These are phyloP conservation scores for Phainopepla nitens DNA, from an alignment of 2,113 vertebrate species.

Conservation along the genomic window DNA sequence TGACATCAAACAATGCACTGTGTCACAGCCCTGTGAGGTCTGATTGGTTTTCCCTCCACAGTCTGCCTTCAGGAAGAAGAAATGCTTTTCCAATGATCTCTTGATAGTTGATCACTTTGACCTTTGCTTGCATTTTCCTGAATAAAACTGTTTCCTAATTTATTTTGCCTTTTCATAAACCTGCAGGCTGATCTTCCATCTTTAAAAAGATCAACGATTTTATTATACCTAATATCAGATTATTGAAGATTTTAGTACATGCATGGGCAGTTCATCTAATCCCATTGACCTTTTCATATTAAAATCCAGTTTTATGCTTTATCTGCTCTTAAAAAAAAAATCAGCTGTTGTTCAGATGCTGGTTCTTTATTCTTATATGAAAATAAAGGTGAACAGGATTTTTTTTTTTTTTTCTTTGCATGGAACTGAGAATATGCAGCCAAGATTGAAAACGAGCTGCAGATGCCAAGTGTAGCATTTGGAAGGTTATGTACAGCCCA, in stretches of 20 bases:
- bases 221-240: slow-evolving; percentile 44
- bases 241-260: slow-evolving; percentile 33
- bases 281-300: slow-evolving; percentile 50
- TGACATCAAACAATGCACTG: background rate
- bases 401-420: background rate
- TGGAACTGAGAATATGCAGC: background rate
- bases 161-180: slow-evolving; percentile 37
- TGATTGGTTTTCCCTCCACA: background rate
- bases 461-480: fast-evolving
- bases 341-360: background rate
- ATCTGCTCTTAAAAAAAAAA: background rate
- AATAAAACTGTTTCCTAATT: slow-evolving; percentile 19
- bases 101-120: background rate
- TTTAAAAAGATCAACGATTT: slow-evolving; percentile 59
- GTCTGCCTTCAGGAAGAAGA: background rate
- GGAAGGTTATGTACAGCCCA: background rate
- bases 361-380: background rate
- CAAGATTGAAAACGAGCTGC: background rate
- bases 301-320: slow-evolving; percentile 46
- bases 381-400: background rate
- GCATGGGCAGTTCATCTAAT: slow-evolving; percentile 37
- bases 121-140: background rate
- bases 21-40: background rate
- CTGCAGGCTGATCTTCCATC: background rate
- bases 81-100: background rate